Evolutionary conservation across 2,113 vertebrate species (phyloP), one percentile per base, ranked within the genome.

Genomic region (Mastomys natalensis): DNA sequence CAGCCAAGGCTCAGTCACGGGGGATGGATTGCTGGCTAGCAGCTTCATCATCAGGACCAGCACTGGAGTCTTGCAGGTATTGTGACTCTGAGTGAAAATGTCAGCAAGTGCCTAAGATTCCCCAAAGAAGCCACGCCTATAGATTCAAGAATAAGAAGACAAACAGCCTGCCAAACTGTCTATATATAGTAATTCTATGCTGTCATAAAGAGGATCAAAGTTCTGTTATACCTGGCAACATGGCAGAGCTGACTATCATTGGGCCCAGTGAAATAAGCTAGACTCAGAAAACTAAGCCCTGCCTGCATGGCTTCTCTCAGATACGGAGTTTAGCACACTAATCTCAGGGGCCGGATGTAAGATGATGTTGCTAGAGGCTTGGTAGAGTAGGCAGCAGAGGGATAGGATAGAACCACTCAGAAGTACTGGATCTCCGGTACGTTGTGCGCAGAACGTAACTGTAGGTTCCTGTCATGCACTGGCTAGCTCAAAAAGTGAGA

Each of bases 1-100:
- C 13, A 62, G 15, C 40, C 29, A 2, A 60, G 40, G 43, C 5
- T n/a, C 58, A 53, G 0, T 9, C 5, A 2, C 0, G 21, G 21
- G 43, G 37, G 43, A 34, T 16, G 17, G 34, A 26, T 43, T 64
- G 45, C 22, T 19, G 51, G 53, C 24, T 7, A 8, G 64, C 0
- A 1, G 34, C 15, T 53, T 43, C 11, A 0, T 40, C 37, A 29
- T 13, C 5, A 1, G 3, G 4, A 37, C 31, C n/a, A 45, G 34
- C 72, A 62, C 0, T 37, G 13, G 15, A 45, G 26, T 68, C 31
- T 24, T 45, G 4, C 8, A 53, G 45, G 19, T 10, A 3, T 6
- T 15, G 24, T 66, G 45, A 3, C 19, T 82, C n/a, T 34, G 53
- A 51, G 43, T 17, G 9, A 29, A 37, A 72, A 86, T 58, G 53